phyloP scores from a whole-genome alignment of 2,797 vertebrate species.

The Microcaecilia unicolor region DNA sequence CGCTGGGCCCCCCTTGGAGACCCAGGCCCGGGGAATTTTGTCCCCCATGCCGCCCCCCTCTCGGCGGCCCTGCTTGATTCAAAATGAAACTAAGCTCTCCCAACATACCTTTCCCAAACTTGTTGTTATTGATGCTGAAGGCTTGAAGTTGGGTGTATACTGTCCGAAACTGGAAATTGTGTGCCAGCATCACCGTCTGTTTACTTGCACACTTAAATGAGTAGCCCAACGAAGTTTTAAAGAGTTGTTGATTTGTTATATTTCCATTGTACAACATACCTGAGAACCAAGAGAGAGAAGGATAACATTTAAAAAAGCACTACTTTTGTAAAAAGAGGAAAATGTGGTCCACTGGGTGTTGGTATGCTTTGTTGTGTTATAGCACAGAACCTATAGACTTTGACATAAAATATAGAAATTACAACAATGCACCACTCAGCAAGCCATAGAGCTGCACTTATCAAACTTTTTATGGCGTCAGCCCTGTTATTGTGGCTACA shows the following conservation, averaged over 20 bases:
- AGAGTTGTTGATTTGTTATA: conserved; percentile 42
- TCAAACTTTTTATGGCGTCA: too few relatives aligned
- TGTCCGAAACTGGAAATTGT: conserved; percentile 53
- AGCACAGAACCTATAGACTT: too few relatives aligned
- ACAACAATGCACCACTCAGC: too few relatives aligned
- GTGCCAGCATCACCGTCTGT: conserved; percentile 42
- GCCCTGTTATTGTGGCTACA: too few relatives aligned
- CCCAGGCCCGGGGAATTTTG: too few relatives aligned
- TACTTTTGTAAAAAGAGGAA: neutral
- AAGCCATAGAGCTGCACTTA: too few relatives aligned
- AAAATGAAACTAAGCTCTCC: neutral
- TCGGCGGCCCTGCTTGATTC: too few relatives aligned
- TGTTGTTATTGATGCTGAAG: conserved; percentile 49
- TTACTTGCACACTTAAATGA: conserved; percentile 71
- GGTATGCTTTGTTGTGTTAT: too few relatives aligned
- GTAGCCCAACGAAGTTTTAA: conserved; percentile 41
- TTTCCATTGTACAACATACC: conserved; percentile 46
- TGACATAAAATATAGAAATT: too few relatives aligned
- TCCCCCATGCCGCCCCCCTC: too few relatives aligned
- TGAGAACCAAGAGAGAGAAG: conserved; percentile 23
- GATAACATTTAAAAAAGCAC: neutral
- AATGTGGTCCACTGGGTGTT: too few relatives aligned
- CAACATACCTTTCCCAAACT: conserved; percentile 67
- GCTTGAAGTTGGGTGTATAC: conserved; percentile 69
- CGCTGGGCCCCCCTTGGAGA: too few relatives aligned